phyloP scores from a whole-genome alignment of 2,888 invertebrate genomes.

The Dicyrtomina minuta region DNA sequence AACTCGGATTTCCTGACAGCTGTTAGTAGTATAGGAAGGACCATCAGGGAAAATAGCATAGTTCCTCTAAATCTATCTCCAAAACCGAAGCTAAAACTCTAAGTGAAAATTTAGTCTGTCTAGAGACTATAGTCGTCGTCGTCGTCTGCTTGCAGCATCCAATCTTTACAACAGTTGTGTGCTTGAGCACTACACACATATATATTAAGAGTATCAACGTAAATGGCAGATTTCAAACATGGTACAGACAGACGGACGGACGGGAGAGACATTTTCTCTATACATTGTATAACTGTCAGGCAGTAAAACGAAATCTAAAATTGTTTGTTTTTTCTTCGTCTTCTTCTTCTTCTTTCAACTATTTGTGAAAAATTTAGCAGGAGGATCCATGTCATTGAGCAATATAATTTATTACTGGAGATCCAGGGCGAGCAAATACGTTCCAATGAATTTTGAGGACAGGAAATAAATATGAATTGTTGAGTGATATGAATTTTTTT shows the following conservation, averaged over 20 bases:
- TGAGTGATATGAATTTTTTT: constrained; percentile 10
- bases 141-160: no score
- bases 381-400: not conserved
- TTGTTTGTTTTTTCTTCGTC: no score
- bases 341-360: no score
- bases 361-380: no score
- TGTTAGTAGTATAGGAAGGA: not conserved
- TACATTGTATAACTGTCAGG: no score
- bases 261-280: no score
- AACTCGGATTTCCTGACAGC: not conserved
- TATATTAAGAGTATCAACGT: not conserved
- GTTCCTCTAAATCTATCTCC: not conserved
- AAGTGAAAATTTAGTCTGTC: no score
- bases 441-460: constrained; percentile 9
- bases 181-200: not conserved
- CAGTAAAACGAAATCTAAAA: no score
- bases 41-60: constrained; percentile 1
- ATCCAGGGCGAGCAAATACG: no score
- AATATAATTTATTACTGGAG: no score
- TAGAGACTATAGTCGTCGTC: not conserved
- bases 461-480: constrained; percentile 18
- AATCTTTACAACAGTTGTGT: not conserved
- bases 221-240: no score
- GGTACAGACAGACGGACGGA: no score
- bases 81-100: not conserved